Evolutionary conservation across 2,797 vertebrate species (phyloP).

Genomic region (Peromyscus nudipes): DNA sequence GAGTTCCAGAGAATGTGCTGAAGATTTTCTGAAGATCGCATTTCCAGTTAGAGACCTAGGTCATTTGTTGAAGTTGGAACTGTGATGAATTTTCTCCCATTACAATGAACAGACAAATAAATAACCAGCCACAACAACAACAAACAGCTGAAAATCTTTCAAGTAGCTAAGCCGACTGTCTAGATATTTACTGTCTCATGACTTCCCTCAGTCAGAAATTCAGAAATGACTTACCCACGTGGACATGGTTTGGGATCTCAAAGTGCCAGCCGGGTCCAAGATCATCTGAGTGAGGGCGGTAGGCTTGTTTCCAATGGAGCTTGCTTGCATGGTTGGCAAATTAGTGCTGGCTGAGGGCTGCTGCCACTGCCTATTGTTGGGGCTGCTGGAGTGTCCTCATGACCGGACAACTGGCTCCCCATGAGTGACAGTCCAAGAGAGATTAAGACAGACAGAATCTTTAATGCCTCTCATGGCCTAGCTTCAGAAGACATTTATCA

Average conservation of each 20-base stretch:
- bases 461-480: not conserved
- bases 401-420: not conserved
- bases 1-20: not conserved
- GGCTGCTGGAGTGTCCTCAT: not conserved
- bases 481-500: not conserved
- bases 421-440: not conserved
- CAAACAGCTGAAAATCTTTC: not conserved
- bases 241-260: not conserved
- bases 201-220: not conserved
- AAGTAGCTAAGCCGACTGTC: not conserved
- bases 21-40: conserved; percentile 3
- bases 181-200: not conserved
- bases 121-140: not conserved
- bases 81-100: not conserved
- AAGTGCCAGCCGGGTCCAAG: not conserved
- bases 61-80: not conserved
- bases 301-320: not conserved
- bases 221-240: not conserved
- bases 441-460: not conserved
- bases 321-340: not conserved
- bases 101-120: not conserved
- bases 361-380: not conserved
- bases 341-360: not conserved
- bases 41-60: not conserved
- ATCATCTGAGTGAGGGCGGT: not conserved